These are phyloP conservation scores for Drosophila gunungcola DNA, from an alignment of 1,140 invertebrate genomes.

Conservation along the genomic window DNA sequence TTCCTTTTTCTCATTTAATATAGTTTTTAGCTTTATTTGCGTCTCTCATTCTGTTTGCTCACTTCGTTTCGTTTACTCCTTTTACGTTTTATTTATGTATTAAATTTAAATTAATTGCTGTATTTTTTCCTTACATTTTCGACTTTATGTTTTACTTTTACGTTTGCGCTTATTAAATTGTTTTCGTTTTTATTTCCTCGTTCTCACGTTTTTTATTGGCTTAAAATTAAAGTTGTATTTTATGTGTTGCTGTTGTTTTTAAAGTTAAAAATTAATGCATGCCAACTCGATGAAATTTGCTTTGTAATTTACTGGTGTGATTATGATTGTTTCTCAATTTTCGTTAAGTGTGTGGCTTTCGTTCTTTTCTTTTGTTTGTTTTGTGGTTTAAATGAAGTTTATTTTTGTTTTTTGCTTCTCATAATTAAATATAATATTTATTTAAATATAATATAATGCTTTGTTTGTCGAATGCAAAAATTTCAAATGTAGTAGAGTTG, in stretches of 20 bases:
- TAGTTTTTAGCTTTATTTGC: slow-evolving; percentile 43
- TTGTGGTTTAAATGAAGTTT: slow-evolving; percentile 69
- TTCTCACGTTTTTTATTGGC: slow-evolving; percentile 64
- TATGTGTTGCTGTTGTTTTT: slow-evolving; percentile 52
- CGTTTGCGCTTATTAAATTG: slow-evolving; percentile 59
- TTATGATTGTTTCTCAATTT: slow-evolving; percentile 57
- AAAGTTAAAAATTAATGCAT: slow-evolving; percentile 62
- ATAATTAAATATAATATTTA: slow-evolving; percentile 83
- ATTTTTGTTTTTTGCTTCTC: slow-evolving; percentile 75
- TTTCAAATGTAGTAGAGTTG: slow-evolving; percentile 73
- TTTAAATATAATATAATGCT: slow-evolving; percentile 83
- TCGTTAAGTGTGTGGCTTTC: slow-evolving; percentile 20
- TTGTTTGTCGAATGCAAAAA: slow-evolving; percentile 79
- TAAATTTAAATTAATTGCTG: slow-evolving; percentile 69
- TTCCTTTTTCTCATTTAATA: slow-evolving; percentile 52
- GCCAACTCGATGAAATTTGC: slow-evolving; percentile 64
- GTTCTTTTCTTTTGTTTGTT: slow-evolving; percentile 22
- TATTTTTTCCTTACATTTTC: slow-evolving; percentile 64
- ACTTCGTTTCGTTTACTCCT: slow-evolving; percentile 58
- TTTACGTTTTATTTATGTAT: slow-evolving; percentile 49
- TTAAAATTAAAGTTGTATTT: slow-evolving; percentile 79
- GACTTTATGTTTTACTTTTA: slow-evolving; percentile 47
- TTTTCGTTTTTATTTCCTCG: slow-evolving; percentile 54
- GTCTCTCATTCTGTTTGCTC: slow-evolving; percentile 40
- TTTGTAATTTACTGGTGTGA: slow-evolving; percentile 28